Percentiles rank a stretch among this genome's conserved stretches.
Evolutionary conservation across 2,888 invertebrate genomes (phyloP).

Genomic region (Volucella inanis): DNA sequence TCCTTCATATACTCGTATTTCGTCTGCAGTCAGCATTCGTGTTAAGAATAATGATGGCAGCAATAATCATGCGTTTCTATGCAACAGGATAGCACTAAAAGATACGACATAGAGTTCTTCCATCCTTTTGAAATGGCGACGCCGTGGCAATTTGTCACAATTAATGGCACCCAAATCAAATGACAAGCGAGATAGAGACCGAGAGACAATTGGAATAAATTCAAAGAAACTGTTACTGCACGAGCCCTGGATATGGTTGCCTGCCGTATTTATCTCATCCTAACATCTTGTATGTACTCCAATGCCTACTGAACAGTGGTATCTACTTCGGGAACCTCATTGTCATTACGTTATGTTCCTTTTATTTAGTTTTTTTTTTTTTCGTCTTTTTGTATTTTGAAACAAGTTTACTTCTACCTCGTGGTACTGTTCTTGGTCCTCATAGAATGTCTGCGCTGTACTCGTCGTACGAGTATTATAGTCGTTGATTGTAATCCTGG

Average conservation of each 20-base stretch:
- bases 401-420: background rate
- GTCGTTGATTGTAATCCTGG: conserved; percentile 53
- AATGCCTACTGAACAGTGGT: background rate
- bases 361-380: conserved; percentile 36
- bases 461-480: background rate
- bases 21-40: background rate
- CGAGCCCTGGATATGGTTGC: conserved; percentile 3
- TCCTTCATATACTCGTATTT: background rate
- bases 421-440: background rate
- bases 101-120: background rate
- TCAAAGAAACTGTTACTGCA: conserved; percentile 1
- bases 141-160: conserved; percentile 59
- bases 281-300: background rate
- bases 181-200: background rate
- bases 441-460: background rate
- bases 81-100: conserved; percentile 52
- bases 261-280: background rate
- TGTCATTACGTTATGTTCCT: conserved; percentile 52
- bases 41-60: background rate
- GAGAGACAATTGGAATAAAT: conserved; percentile 17
- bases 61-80: conserved; percentile 28
- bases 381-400: conserved; percentile 20
- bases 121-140: conserved; percentile 25
- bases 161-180: conserved; percentile 53
- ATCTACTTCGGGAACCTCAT: conserved; percentile 50